Base-by-base conservation (phyloP, 2,888 invertebrate species). In the Parnassius smintheus region DNA sequence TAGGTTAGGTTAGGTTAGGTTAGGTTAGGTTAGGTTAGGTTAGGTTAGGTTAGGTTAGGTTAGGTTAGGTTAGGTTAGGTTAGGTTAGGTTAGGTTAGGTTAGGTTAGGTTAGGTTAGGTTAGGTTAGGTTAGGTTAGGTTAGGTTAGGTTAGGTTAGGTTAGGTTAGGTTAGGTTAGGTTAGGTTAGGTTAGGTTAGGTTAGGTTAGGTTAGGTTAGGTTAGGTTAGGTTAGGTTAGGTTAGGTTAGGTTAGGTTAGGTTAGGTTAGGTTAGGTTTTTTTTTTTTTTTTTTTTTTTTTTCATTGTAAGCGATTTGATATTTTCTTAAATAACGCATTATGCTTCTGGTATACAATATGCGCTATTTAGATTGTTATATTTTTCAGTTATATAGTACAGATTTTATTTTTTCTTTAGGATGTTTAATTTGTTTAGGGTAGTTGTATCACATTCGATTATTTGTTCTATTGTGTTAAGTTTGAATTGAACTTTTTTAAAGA, bases 151-250 rank as follows among this genome's bases (percentile, higher is more conserved):
- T 65, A 65, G 69, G 69, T 68, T 65, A 64, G 66, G 69, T 69
- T 65, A 65, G 69, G 69, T 69, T 66, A 65, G 68, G 70, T 66
- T 66, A 64, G 65, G 69, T 69, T 66, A 66, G 66, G 67, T 68
- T 67, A 62, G 69, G 68, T 69, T 65, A 66, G 70, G 65, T 68
- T 59, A 59, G 66, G 67, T 67, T 62, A 64, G 67, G 67, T 67
- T 64, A 64, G 65, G 65, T 61, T 61, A 61, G 55, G 61, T 61
- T 61, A 61, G 61, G 61, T 61, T 61, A 61, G 61, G 61, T 61
- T 61, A 61, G 61, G 61, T 68, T 64, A 64, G 58, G 56, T 56
- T 63, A 56, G 56, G 59, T 59, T 56, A 46, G 55, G 58, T 62
- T 58, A 56, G 62, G 57, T 62, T 57, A 56, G 57, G 61, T 61